A percentile compares a stretch with the other conserved stretches of the same genome.
Conservation (phyloP, 2,888 invertebrate species). For the Drosophila phalerata region DNA sequence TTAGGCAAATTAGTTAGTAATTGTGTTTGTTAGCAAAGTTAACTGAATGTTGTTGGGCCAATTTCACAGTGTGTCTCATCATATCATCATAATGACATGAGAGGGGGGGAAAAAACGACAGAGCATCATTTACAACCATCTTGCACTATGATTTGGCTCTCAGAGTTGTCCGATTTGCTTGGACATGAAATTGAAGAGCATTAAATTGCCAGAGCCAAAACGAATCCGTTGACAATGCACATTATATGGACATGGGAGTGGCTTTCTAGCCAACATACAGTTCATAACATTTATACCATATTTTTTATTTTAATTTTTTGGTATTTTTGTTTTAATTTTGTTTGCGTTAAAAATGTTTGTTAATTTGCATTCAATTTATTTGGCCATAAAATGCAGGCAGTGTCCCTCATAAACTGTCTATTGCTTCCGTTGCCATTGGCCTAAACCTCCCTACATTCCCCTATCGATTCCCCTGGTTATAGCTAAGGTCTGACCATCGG, state of each 20-base stretch:
- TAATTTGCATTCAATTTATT: slow-evolving; percentile 73
- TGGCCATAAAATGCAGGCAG: slow-evolving; percentile 51
- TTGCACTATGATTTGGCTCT: slow-evolving; percentile 9
- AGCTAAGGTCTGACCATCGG: slow-evolving; percentile 9
- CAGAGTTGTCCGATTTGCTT: slow-evolving; percentile 13
- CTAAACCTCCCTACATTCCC: background rate
- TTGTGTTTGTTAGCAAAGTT: slow-evolving; percentile 3
- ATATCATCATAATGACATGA: slow-evolving; percentile 7
- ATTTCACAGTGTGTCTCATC: slow-evolving; percentile 20
- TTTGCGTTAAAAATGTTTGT: slow-evolving; percentile 47
- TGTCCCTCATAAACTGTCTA: slow-evolving; percentile 58
- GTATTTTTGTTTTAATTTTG: slow-evolving; percentile 4
- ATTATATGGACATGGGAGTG: slow-evolving; percentile 37
- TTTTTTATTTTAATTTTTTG: too few relatives aligned
- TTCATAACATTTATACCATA: background rate
- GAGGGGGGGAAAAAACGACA: background rate
- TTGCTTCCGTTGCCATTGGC: slow-evolving; percentile 66
- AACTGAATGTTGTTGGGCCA: slow-evolving; percentile 15
- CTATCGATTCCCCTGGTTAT: slow-evolving; percentile 7
- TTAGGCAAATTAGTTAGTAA: slow-evolving; percentile 17
- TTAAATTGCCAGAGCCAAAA: slow-evolving; percentile 38
- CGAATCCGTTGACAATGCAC: slow-evolving; percentile 56
- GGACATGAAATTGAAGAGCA: slow-evolving; percentile 35
- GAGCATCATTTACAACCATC: slow-evolving; percentile 16
- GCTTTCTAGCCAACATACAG: slow-evolving; percentile 14